phyloP scores from a whole-genome alignment of 2,888 invertebrate genomes.

The Luperina testacea region DNA sequence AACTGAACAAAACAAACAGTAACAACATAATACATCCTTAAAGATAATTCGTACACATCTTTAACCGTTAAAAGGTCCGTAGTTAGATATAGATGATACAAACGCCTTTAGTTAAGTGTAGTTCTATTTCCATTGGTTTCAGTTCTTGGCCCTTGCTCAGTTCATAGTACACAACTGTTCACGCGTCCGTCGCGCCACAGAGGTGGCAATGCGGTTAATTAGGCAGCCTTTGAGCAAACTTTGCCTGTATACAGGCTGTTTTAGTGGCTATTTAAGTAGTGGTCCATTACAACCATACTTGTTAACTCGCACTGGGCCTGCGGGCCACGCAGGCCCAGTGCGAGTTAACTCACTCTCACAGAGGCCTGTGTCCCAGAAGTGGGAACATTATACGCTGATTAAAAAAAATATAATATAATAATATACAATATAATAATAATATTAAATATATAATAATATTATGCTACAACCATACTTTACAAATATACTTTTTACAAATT shows the following conservation, averaged over 20 bases:
- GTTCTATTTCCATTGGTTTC: constrained; percentile 26
- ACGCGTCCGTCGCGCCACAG: constrained; percentile 75
- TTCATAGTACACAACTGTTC: constrained; percentile 76
- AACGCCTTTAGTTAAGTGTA: constrained; percentile 35
- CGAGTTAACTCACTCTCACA: background rate
- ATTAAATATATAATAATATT: background rate
- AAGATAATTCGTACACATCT: constrained; percentile 21
- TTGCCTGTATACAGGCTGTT: constrained; percentile 72
- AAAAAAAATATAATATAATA: too few relatives aligned
- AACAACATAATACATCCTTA: background rate
- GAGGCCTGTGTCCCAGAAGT: background rate
- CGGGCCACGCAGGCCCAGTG: too few relatives aligned
- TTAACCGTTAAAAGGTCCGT: constrained; percentile 40
- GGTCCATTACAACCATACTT: background rate
- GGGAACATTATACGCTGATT: background rate
- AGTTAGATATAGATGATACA: constrained; percentile 49
- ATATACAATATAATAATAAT: too few relatives aligned
- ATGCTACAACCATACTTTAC: background rate
- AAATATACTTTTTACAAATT: background rate
- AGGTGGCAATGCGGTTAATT: constrained; percentile 88
- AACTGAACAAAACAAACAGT: background rate
- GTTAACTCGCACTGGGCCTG: background rate
- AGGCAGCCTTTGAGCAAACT: constrained; percentile 76
- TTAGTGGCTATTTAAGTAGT: background rate
- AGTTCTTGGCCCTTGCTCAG: constrained; percentile 32